Evolutionary conservation across 2,113 vertebrate genomes (phyloP), one percentile per base, ranked within the genome.

Genomic region (Sinosuthora webbiana): DNA sequence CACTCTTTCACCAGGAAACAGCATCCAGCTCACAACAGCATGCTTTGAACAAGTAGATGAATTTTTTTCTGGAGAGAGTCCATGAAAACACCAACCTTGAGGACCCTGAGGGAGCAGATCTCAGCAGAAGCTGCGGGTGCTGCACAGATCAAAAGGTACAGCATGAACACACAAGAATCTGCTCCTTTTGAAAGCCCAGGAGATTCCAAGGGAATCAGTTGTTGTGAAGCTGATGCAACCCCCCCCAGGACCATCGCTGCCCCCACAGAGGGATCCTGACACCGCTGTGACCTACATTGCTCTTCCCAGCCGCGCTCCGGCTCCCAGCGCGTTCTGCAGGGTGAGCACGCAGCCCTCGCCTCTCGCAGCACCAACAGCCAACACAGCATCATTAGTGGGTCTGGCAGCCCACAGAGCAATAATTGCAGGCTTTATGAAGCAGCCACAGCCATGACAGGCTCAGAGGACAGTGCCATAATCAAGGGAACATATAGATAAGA

Each of bases 261-360:
- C 53, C 57, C 49, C 24, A 18, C 2, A 1, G 17, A 75, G 47
- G 3, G 8, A n/a, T 25, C 44, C 68, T 1, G 2, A 47, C 65
- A 6, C 33, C 2, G 25, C 64, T 11, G 78, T 62, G 59, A 62
- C 59, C 95, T 88, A 89, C 83, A 87, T 81, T 13, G 49, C 78
- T 89, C 67, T 57, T 22, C 22, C 33, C 37, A 31, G 45, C 44
- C 18, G 0, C 2, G 22, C 53, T 31, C 10, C 47, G 6, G 52
- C 82, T 55, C 64, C 50, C 25, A 1, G 35, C 24, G 4, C 2
- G 2, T 67, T 75, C 52, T 2, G 7, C 45, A 45, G 85, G 60
- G 39, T 0, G 45, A 52, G 11, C 35, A 1, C 4, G 0, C 30
- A 37, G 81, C 49, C 41, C 41, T 67, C 0, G 3, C 62, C 76